Evolutionary conservation across 2,888 invertebrate genomes (phyloP).

Genomic region (Callyntrura sp.): DNA sequence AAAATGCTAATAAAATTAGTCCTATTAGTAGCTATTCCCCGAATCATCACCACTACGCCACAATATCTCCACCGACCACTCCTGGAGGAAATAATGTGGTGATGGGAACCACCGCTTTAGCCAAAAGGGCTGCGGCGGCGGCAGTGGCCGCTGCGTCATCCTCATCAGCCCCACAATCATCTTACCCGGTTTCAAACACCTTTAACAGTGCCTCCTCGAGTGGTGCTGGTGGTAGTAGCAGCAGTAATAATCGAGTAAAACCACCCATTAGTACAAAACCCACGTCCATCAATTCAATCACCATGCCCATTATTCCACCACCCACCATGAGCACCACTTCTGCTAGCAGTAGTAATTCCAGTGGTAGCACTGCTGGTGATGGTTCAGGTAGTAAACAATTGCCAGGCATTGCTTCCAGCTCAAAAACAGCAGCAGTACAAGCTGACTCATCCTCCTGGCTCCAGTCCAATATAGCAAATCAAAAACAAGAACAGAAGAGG

Average conservation of each 20-base stretch:
- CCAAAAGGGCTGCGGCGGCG: conserved; percentile 75
- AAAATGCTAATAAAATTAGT: conserved; percentile 82
- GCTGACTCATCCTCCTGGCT: conserved; percentile 65
- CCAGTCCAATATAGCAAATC: conserved; percentile 48
- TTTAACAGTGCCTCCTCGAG: conserved; percentile 20
- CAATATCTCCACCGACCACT: conserved; percentile 66
- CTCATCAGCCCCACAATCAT: background rate
- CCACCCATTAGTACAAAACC: conserved; percentile 80
- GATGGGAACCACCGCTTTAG: conserved; percentile 72
- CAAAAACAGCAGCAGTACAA: conserved; percentile 34
- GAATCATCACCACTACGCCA: conserved; percentile 66
- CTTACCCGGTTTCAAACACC: conserved; percentile 21
- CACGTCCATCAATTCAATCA: conserved; percentile 79
- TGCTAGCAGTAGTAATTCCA: conserved; percentile 23
- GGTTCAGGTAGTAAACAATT: conserved; percentile 65
- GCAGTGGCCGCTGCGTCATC: conserved; percentile 59
- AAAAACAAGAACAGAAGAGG: conserved; percentile 46
- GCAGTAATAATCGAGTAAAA: conserved; percentile 57
- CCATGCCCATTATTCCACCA: conserved; percentile 74
- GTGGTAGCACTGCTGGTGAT: background rate
- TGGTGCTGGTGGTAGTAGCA: conserved; percentile 10
- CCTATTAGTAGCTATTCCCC: conserved; percentile 75
- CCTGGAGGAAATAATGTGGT: conserved; percentile 67
- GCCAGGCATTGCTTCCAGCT: conserved; percentile 30
- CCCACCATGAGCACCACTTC: conserved; percentile 40